These are phyloP conservation scores for Hyposmocoma kahamanoa DNA, from an alignment of 1,140 invertebrate genomes.

Conservation along the genomic window DNA sequence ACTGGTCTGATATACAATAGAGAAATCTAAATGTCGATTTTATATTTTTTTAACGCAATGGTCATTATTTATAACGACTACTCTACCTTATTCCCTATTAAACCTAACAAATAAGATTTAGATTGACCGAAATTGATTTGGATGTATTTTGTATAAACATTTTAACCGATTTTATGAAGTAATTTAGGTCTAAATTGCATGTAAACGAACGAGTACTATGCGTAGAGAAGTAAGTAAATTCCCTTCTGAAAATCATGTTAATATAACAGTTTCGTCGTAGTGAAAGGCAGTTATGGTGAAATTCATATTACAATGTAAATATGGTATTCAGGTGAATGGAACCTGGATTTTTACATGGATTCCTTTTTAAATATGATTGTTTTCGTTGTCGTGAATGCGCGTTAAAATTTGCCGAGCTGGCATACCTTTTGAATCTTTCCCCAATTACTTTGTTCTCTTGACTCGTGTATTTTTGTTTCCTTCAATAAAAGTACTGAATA, in stretches of 20 bases:
- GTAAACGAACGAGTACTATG: too few species aligned
- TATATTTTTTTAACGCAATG: too few species aligned
- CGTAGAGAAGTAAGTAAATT: neutral
- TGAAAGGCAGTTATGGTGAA: conserved; percentile 13
- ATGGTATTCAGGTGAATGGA: neutral
- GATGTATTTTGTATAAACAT: too few species aligned
- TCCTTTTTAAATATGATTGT: neutral
- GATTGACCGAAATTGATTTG: too few species aligned
- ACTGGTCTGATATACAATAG: too few species aligned
- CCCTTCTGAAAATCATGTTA: conserved; percentile 14
- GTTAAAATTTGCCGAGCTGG: neutral
- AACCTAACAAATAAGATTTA: too few species aligned
- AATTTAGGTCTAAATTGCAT: too few species aligned
- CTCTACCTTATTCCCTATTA: too few species aligned
- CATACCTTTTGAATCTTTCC: conserved; percentile 1
- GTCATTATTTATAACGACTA: too few species aligned
- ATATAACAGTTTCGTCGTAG: conserved; percentile 8
- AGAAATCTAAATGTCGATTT: too few species aligned
- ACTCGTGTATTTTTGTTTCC: conserved; percentile 52
- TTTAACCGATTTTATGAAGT: too few species aligned
- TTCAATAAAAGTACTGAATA: conserved; percentile 62
- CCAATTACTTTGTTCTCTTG: conserved; percentile 21
- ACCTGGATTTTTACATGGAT: neutral
- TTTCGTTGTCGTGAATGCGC: neutral
- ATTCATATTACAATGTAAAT: neutral